Percentiles rank a stretch among this genome's conserved stretches.
Conservation (phyloP, 2,888 invertebrate genomes). For the Harmothoe impar region DNA sequence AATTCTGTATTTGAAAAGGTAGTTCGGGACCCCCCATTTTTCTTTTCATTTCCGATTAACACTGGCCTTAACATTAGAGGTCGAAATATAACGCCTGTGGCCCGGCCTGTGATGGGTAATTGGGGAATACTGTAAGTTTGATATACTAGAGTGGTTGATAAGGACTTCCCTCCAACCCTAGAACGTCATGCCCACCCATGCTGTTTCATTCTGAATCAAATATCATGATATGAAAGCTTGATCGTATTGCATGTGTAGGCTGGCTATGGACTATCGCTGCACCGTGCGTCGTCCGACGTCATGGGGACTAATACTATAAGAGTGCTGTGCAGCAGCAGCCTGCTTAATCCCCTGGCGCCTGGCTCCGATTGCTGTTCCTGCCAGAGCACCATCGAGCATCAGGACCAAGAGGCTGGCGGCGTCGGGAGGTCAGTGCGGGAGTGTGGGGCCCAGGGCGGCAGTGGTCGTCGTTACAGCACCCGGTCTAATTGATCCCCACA, state of each 20-base stretch:
- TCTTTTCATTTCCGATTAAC: too few species aligned
- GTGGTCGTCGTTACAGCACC: conserved; percentile 18
- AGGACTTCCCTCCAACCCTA: too few species aligned
- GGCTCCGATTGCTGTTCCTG: neutral
- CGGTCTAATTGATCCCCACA: conserved; percentile 60
- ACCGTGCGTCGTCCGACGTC: neutral
- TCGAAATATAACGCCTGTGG: too few species aligned
- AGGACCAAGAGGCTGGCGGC: conserved; percentile 11
- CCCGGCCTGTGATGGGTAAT: too few species aligned
- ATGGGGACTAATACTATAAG: conserved; percentile 19
- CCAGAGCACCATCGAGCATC: conserved; percentile 46
- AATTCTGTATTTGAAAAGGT: too few species aligned
- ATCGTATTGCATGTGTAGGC: neutral
- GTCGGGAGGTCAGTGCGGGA: conserved; percentile 44
- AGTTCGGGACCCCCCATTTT: too few species aligned
- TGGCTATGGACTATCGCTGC: neutral
- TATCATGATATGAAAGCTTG: neutral
- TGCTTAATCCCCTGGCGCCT: neutral
- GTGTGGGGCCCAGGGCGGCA: conserved; percentile 15
- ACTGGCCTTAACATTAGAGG: too few species aligned
- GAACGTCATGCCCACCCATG: neutral
- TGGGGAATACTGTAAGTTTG: too few species aligned
- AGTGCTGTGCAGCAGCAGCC: neutral
- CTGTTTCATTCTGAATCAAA: neutral
- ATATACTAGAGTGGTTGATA: too few species aligned